Base-by-base conservation (phyloP, 2,888 invertebrate species). In the Galerucella calmariensis region DNA sequence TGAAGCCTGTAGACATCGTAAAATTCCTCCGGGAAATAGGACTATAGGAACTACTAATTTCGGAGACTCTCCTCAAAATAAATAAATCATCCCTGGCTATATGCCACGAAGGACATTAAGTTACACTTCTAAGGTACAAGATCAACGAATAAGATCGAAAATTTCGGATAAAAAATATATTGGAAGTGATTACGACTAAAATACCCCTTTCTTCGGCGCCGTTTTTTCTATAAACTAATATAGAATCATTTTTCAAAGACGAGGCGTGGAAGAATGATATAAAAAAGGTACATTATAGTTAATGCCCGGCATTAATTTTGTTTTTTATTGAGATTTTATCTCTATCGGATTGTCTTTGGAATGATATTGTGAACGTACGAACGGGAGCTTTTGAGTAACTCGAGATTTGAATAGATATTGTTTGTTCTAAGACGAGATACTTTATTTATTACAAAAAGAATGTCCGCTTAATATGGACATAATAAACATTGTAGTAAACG, bases 241-340 rank as follows among this genome's bases (percentile, higher is more conserved):
- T 72, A 75, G 73, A 72, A 76, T 77, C 79, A 79, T 77, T 79
- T 79, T 79, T 77, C 79, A 77, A 74, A 65, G 75, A 72, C 74
- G 69, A 75, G 75, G 74, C 75, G 72, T 74, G 72, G 63, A 73
- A 63, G 76, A 74, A 77, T 71, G 74, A 48, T 69, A 77, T 77
- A 75, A 78, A 75, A 76, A 75, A 73, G 73, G 71, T 73, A 77
- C 77, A 75, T 78, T 78, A 78, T 77, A 71, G 77, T 65, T 76
- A 74, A 76, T 78, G 78, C 56, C 46, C n/a, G 59, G 78, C 75
- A 78, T 78, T 78, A 78, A 75, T 77, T 77, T 77, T 68, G 59
- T 77, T 77, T 75, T 77, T 75, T 75, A 77, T 77, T 75, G 78
- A 78, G 78, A 78, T 77, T 75, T 77, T 78, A 78, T 78, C 78